A percentile compares a stretch with the other conserved stretches of the same genome.
phyloP scores from a whole-genome alignment of 35 echinoderm and acorn worm species.

The Ophioderma brevispina region DNA sequence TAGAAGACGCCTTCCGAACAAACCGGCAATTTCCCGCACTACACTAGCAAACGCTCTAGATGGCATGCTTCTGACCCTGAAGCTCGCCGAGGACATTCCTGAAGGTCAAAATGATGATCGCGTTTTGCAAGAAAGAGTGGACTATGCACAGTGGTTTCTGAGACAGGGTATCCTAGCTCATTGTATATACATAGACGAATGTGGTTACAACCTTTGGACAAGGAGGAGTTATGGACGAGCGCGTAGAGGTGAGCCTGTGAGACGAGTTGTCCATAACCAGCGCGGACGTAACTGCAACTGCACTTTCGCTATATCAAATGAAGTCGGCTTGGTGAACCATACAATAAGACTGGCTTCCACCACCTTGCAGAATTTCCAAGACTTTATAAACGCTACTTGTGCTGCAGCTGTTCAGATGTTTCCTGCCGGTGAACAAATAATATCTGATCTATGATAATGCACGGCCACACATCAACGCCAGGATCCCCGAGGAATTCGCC shows the following conservation, averaged over 20 bases:
- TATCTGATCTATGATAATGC: conserved; percentile 22
- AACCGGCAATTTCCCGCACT: background rate
- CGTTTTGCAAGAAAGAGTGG: background rate
- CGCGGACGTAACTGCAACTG: conserved; percentile 25
- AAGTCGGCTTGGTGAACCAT: conserved; percentile 26
- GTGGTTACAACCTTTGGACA: conserved; percentile 13
- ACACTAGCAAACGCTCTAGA: conserved; percentile 23
- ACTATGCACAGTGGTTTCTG: background rate
- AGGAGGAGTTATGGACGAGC: conserved; percentile 4
- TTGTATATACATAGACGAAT: conserved; percentile 21
- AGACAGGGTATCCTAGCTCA: background rate
- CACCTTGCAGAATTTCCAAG: background rate
- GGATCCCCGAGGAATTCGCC: background rate
- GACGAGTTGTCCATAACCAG: background rate
- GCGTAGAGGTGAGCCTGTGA: background rate
- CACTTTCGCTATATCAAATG: conserved; percentile 3
- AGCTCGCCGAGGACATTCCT: conserved; percentile 11
- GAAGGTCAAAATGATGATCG: background rate
- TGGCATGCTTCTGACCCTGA: conserved; percentile 27
- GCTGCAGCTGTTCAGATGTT: conserved; percentile 1
- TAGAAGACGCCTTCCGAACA: conserved; percentile 7
- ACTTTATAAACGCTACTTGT: background rate
- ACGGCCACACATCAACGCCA: background rate
- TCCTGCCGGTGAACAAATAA: background rate
- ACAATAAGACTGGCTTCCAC: conserved; percentile 3